Evolutionary conservation across 2,797 vertebrate genomes (phyloP).

Genomic region (Lateolabrax maculatus): DNA sequence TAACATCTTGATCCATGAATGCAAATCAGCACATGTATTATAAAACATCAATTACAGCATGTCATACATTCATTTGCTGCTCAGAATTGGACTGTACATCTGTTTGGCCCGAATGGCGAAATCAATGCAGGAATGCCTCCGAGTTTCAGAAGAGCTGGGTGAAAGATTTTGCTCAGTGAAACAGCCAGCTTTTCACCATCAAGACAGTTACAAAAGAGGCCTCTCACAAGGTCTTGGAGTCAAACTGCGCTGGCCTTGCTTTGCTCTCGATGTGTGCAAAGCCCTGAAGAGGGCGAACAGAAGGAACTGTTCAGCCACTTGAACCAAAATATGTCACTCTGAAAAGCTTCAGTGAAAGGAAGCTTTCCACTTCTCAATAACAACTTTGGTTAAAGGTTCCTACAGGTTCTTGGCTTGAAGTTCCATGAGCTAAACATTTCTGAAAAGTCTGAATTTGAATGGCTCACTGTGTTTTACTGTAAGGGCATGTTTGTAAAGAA

Average conservation of each 20-base stretch:
- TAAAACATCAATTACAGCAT: conserved; percentile 42
- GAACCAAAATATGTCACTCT: conserved; percentile 57
- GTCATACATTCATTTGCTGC: conserved; percentile 31
- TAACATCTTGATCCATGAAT: conserved; percentile 63
- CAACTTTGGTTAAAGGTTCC: conserved; percentile 41
- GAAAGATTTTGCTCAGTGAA: conserved; percentile 52
- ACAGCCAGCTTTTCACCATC: conserved; percentile 59
- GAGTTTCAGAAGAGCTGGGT: conserved; percentile 31
- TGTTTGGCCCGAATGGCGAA: conserved; percentile 66
- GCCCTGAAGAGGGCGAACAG: conserved; percentile 57
- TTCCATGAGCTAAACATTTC: conserved; percentile 38
- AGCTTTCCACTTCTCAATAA: conserved; percentile 39
- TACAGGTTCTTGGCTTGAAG: conserved; percentile 25
- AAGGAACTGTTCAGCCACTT: conserved; percentile 59
- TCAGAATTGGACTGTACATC: conserved; percentile 61
- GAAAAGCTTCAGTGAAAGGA: conserved; percentile 50
- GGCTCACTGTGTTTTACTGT: conserved; percentile 32
- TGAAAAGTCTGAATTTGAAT: conserved; percentile 40
- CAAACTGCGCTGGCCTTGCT: conserved; percentile 56
- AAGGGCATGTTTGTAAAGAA: conserved; percentile 55
- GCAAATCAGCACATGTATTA: conserved; percentile 64
- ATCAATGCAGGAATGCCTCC: conserved; percentile 66
- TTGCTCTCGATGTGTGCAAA: conserved; percentile 45
- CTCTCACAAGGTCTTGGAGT: conserved; percentile 64
- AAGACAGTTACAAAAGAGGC: conserved; percentile 71